Evolutionary conservation across 2,888 invertebrate genomes (phyloP), one percentile per base, ranked within the genome.

Genomic region (Hermaeophaga mercurialis): DNA sequence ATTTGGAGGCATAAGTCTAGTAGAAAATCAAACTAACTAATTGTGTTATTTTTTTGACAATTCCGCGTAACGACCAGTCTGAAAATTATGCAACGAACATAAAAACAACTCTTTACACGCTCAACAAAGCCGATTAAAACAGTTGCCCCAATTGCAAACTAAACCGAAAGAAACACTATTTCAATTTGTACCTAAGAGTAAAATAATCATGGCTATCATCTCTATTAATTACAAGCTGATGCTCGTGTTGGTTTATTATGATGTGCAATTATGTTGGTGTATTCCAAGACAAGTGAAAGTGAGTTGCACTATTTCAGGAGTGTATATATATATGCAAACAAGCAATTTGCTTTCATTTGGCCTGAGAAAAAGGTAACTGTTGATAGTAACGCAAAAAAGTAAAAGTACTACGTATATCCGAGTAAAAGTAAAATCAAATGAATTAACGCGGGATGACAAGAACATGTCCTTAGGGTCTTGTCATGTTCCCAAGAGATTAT

Each of bases 321-420:
- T 19, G 53, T 55, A 47, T n/a, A n/a, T n/a, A n/a, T n/a, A n/a
- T 60, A 60, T 55, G 58, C 50, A 60, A 60, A 56, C 11, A 38
- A 44, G 44, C 14, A 39, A 18, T n/a, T 50, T 50, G 47, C 60
- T 57, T 55, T 59, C 59, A 22, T 58, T 46, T 43, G 36, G 54
- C 38, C 33, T 46, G 46, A 36, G 46, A 54, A 54, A 54, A 34
- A 15, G 14, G 26, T 12, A 45, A 44, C 17, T 19, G 33, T 34
- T 43, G 43, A 12, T 43, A 24, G 22, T 24, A 44, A 28, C 26
- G 9, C 38, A 41, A 11, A 28, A 44, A 44, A 54, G 39, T 54
- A 46, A 46, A 54, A 54, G 54, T 54, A 26, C 46, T 39, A 15
- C 14, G 28, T n/a, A n/a, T 28, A 28, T 28, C 11, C 28, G 9